These are phyloP conservation scores for Upupa epops DNA, from an alignment of 2,113 vertebrate species.

Conservation along the genomic window DNA sequence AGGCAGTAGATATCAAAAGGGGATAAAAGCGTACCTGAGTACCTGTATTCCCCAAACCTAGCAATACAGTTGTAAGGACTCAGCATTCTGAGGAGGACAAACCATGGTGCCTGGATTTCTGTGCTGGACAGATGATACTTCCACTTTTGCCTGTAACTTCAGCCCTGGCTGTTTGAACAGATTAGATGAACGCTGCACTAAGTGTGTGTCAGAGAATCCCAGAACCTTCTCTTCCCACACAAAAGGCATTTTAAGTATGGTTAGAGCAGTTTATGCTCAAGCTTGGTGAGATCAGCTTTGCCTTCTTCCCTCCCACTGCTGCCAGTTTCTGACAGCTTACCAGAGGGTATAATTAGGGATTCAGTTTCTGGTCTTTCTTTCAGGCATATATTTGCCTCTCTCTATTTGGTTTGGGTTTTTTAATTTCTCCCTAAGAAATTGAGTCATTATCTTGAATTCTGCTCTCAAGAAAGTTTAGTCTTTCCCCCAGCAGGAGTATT, in stretches of 20 bases:
- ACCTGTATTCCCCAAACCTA: neutral
- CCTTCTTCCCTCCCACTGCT: conserved; percentile 56
- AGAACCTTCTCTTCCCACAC: conserved; percentile 37
- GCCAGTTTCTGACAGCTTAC: conserved; percentile 64
- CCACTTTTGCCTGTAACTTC: neutral
- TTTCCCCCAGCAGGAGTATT: neutral
- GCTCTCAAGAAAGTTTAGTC: conserved; percentile 17
- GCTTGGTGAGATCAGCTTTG: conserved; percentile 39
- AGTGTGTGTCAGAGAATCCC: neutral
- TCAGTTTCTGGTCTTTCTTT: conserved; percentile 46
- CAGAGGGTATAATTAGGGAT: conserved; percentile 65
- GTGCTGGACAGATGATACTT: neutral
- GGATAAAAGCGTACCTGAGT: no score
- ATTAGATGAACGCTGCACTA: neutral
- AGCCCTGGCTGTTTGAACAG: neutral
- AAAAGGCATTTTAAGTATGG: conserved; percentile 44
- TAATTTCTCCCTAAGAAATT: neutral
- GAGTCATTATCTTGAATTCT: neutral
- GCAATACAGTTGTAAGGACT: neutral
- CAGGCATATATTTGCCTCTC: neutral
- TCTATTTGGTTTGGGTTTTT: neutral
- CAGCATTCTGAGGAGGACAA: rapidly evolving
- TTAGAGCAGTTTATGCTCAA: conserved; percentile 37
- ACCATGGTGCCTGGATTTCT: neutral
- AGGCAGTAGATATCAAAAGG: no score